A percentile compares a stretch with the other conserved stretches of the same genome.
These are phyloP conservation scores for Apeira syringaria DNA, from an alignment of 2,888 invertebrate species.

Conservation along the genomic window DNA sequence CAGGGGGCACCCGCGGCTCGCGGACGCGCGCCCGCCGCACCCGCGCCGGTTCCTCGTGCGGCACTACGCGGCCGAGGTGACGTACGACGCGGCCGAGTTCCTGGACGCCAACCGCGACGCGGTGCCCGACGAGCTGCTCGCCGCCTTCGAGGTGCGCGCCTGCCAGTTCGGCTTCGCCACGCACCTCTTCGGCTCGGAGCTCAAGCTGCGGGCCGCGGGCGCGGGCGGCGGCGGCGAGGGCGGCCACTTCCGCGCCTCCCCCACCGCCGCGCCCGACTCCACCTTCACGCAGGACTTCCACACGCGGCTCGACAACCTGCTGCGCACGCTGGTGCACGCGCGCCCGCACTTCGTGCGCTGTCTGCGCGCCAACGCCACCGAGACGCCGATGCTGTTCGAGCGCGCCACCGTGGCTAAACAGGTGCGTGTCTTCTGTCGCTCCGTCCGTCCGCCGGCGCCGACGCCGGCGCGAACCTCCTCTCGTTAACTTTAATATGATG, in stretches of 20 bases:
- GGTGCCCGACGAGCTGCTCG: constrained; percentile 95
- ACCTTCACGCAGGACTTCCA: constrained; percentile 98
- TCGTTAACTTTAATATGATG: no score
- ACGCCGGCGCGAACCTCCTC: no score
- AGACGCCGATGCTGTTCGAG: constrained; percentile 93
- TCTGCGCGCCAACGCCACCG: constrained; percentile 93
- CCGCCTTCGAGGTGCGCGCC: constrained; percentile 95
- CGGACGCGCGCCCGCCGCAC: constrained; percentile 91
- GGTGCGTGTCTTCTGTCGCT: no score
- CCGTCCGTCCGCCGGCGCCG: no score
- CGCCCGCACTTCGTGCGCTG: constrained; percentile 97
- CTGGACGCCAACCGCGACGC: constrained; percentile 96
- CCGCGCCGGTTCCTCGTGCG: constrained; percentile 94
- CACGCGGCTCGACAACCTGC: constrained; percentile 94
- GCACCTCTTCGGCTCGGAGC: constrained; percentile 96
- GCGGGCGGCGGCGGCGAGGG: constrained; percentile 68
- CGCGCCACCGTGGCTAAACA: constrained; percentile 93
- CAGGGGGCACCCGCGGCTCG: constrained; percentile 92
- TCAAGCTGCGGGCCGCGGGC: constrained; percentile 83
- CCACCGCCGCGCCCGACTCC: constrained; percentile 94
- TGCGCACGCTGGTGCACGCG: constrained; percentile 95
- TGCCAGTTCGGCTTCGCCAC: constrained; percentile 99
- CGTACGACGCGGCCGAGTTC: constrained; percentile 95
- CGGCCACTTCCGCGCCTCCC: constrained; percentile 92
- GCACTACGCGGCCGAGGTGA: constrained; percentile 90